Conservation (phyloP, 1,140 invertebrate species). For the Ostrea edulis region DNA sequence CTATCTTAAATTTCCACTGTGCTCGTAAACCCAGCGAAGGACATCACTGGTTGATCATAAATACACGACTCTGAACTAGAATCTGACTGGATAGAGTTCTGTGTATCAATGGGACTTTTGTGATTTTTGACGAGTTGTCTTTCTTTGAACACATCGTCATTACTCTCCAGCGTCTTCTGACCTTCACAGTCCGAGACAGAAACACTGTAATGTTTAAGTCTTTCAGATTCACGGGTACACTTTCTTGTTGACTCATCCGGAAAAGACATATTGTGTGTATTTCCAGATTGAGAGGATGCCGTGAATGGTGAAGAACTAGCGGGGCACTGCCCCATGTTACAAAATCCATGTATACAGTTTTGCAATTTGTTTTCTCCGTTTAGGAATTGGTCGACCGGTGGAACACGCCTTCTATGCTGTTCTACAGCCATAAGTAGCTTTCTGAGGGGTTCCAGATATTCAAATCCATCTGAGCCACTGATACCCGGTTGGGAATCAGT, state of each 20-base stretch:
- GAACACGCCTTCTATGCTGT: background rate
- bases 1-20: background rate
- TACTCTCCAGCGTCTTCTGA: background rate
- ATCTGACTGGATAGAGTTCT: background rate
- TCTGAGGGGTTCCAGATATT: slow-evolving; percentile 9
- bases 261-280: too few species aligned
- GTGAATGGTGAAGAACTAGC: background rate
- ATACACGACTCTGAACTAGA: background rate
- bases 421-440: background rate
- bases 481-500: background rate
- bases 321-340: background rate
- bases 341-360: background rate
- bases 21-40: background rate
- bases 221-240: background rate
- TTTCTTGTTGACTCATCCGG: background rate
- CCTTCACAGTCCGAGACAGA: background rate
- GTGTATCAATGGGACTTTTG: background rate
- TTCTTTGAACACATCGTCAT: background rate
- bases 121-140: background rate
- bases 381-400: background rate
- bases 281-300: background rate
- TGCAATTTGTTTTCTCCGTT: background rate
- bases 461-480: slow-evolving; percentile 5
- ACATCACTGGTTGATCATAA: slow-evolving; percentile 7
- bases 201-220: background rate